phyloP scores from a whole-genome alignment of 2,888 invertebrate species.

The Sinohyriopsis cumingii region DNA sequence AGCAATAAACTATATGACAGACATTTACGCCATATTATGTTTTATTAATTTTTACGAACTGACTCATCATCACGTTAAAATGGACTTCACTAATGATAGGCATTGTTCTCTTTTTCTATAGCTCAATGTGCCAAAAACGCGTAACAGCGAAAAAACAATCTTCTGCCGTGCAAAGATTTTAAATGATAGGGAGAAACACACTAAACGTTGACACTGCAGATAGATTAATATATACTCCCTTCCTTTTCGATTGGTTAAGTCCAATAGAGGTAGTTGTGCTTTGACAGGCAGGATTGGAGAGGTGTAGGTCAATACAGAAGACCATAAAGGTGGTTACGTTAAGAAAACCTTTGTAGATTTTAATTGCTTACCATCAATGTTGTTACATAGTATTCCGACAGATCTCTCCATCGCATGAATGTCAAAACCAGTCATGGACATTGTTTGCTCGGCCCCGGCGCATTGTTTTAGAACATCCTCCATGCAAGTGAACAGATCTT shows the following conservation, averaged over 20 bases:
- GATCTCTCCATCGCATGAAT: conserved; percentile 48
- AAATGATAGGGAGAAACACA: not conserved
- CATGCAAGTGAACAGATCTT: conserved; percentile 48
- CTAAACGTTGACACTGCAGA: not conserved
- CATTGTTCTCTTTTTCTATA: too few species aligned
- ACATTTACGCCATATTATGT: too few species aligned
- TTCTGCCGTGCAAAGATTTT: too few species aligned
- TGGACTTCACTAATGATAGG: too few species aligned
- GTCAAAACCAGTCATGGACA: conserved; percentile 47
- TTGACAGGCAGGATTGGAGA: not conserved
- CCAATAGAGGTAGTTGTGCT: too few species aligned
- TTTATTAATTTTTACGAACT: too few species aligned
- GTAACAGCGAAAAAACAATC: too few species aligned
- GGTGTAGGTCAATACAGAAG: not conserved
- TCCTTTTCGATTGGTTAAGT: not conserved
- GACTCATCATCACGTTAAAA: too few species aligned
- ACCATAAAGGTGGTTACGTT: not conserved
- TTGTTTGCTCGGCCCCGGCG: conserved; percentile 48
- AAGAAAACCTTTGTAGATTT: not conserved
- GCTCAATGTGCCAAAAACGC: too few species aligned
- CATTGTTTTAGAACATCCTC: conserved; percentile 45
- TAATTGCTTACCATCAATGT: conserved; percentile 34
- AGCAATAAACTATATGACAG: too few species aligned
- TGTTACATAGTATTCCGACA: conserved; percentile 43
- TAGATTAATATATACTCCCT: not conserved